These are phyloP conservation scores for Caretta caretta DNA, from an alignment of 2,113 vertebrate genomes.

Conservation along the genomic window DNA sequence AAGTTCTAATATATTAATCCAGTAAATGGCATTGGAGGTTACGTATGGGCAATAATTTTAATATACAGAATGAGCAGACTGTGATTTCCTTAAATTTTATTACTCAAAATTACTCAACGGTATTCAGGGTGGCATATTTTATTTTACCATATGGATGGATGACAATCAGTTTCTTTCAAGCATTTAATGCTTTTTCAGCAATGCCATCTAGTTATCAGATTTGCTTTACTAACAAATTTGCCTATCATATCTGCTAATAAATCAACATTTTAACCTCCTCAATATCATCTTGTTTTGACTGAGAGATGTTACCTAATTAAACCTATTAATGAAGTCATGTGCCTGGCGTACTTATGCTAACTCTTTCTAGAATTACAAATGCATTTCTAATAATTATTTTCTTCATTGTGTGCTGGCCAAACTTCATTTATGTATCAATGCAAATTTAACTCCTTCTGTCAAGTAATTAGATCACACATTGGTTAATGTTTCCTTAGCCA, in stretches of 20 bases:
- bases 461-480: neutral
- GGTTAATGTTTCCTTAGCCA: neutral
- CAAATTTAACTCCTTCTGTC: neutral
- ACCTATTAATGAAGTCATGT: neutral
- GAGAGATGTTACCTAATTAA: neutral
- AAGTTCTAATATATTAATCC: neutral
- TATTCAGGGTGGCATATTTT: neutral
- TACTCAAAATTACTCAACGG: neutral
- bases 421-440: neutral
- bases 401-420: neutral
- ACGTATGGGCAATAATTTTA: neutral
- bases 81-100: neutral
- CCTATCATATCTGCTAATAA: neutral
- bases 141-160: neutral
- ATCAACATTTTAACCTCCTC: neutral
- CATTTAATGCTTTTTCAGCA: neutral
- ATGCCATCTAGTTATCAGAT: neutral
- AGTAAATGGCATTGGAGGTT: neutral
- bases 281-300: neutral
- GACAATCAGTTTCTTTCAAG: slow-evolving; percentile 5
- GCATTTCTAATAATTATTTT: neutral
- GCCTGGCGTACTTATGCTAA: neutral
- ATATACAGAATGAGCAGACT: neutral
- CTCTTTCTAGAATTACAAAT: neutral
- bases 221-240: neutral